These are phyloP conservation scores for Drosophila virilis DNA, from an alignment of 1,140 invertebrate species.

Conservation along the genomic window DNA sequence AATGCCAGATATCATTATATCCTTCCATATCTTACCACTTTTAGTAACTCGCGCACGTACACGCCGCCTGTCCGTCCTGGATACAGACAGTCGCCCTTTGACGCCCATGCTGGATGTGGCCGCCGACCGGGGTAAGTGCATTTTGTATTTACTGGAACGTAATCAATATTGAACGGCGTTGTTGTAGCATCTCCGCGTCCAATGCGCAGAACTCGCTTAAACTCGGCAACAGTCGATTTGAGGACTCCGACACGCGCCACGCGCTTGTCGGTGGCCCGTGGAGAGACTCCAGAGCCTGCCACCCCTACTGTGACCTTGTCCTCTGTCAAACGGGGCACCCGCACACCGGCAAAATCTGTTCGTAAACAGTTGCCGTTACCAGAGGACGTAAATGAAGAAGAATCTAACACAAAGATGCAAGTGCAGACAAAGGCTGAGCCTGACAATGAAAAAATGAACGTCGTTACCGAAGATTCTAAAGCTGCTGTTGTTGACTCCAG, in stretches of 20 bases:
- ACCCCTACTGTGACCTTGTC: slow-evolving; percentile 28
- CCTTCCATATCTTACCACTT: neutral
- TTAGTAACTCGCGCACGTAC: slow-evolving; percentile 71
- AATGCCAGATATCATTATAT: neutral
- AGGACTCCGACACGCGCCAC: slow-evolving; percentile 60
- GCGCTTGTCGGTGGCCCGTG: slow-evolving; percentile 54
- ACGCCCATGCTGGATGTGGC: slow-evolving; percentile 59
- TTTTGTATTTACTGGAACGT: neutral
- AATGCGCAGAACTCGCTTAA: slow-evolving; percentile 58
- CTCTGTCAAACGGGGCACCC: slow-evolving; percentile 39
- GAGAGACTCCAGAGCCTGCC: slow-evolving; percentile 57
- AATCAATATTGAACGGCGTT: neutral
- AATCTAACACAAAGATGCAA: neutral
- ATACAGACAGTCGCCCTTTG: slow-evolving; percentile 60
- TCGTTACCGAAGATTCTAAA: neutral
- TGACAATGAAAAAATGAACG: neutral
- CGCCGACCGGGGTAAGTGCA: slow-evolving; percentile 52
- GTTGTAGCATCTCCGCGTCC: slow-evolving; percentile 56
- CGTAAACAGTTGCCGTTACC: slow-evolving; percentile 46
- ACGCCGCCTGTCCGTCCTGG: slow-evolving; percentile 55
- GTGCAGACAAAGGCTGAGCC: neutral
- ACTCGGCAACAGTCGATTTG: slow-evolving; percentile 52
- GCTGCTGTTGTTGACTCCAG: neutral
- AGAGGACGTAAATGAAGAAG: slow-evolving; percentile 21
- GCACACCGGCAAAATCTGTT: slow-evolving; percentile 49